A percentile compares a stretch with the other conserved stretches of the same genome.
Evolutionary conservation across 2,888 invertebrate species (phyloP).

Genomic region (Agrotis ipsilon): DNA sequence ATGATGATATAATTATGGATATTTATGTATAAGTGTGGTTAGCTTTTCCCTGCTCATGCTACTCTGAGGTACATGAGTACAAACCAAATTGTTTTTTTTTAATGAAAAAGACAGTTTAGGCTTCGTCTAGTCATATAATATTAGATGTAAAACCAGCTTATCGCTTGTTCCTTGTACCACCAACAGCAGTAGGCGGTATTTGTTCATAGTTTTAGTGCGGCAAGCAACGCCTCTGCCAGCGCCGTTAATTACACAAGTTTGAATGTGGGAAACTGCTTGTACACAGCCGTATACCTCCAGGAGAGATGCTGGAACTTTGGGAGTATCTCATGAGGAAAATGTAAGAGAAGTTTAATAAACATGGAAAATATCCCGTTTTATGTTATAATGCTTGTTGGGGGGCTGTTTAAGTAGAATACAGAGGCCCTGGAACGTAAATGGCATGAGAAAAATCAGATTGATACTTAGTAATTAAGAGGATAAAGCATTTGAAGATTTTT

Average conservation of each 20-base stretch:
- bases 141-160: not conserved
- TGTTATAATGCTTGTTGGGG: no score
- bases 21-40: no score
- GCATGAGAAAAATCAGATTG: no score
- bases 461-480: no score
- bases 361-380: no score
- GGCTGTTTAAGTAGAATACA: no score
- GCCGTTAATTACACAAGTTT: conserved; percentile 70
- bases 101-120: not conserved
- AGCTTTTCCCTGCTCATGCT: no score
- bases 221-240: conserved; percentile 58
- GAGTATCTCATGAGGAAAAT: not conserved
- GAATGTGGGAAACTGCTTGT: conserved; percentile 63
- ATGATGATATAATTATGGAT: no score
- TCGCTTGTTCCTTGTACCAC: conserved; percentile 7
- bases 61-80: not conserved
- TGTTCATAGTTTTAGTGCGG: conserved; percentile 65
- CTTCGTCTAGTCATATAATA: no score
- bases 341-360: not conserved
- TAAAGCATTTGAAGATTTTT: no score
- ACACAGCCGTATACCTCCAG: conserved; percentile 12
- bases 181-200: conserved; percentile 53
- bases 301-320: conserved; percentile 19
- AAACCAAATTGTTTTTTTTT: not conserved
- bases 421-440: no score